A percentile compares a stretch with the other conserved stretches of the same genome.
phyloP scores from a whole-genome alignment of 2,797 vertebrate species.

The Accipiter minullus region DNA sequence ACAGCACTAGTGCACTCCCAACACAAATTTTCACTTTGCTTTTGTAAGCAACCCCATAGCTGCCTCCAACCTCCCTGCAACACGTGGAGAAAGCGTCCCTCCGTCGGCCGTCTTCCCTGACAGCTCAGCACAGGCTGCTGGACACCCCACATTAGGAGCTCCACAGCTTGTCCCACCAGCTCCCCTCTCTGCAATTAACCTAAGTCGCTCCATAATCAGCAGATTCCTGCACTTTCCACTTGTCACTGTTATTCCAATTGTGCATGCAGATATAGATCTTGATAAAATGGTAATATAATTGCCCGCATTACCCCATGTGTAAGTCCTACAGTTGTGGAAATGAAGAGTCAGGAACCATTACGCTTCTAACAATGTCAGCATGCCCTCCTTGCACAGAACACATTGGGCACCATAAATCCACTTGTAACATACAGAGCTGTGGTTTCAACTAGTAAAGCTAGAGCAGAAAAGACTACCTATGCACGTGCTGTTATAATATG shows the following conservation, averaged over 20 bases:
- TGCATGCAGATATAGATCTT: fast-evolving
- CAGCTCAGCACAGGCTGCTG: neutral
- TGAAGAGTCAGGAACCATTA: neutral
- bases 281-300: neutral
- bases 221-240: neutral
- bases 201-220: fast-evolving
- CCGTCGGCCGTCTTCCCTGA: neutral
- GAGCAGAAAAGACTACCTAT: neutral
- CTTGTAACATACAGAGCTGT: neutral
- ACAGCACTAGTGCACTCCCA: neutral
- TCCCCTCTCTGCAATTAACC: neutral
- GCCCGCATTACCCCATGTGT: fast-evolving
- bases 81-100: fast-evolving
- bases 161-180: neutral
- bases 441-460: neutral
- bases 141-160: fast-evolving
- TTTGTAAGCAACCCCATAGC: neutral
- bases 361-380: neutral
- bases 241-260: fast-evolving
- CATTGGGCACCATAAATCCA: neutral
- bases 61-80: neutral
- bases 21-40: neutral
- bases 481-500: fast-evolving
- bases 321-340: neutral
- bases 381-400: neutral